A percentile compares a stretch with the other conserved stretches of the same genome.
These are phyloP conservation scores for Sycobia sp. DNA, from an alignment of 1,140 invertebrate species.

Conservation along the genomic window DNA sequence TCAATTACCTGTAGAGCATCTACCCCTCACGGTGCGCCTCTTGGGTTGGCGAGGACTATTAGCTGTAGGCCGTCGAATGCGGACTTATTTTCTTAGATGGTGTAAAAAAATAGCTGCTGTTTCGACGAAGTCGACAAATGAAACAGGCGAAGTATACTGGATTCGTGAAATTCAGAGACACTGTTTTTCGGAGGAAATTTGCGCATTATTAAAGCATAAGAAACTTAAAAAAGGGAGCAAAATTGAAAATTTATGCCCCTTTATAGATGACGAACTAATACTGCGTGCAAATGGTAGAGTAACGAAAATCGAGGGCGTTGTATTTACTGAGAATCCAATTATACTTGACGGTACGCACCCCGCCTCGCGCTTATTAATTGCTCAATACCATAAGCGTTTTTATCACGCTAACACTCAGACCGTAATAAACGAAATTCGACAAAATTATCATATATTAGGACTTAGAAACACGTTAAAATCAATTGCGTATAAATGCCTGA, in stretches of 20 bases:
- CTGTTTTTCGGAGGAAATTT: neutral
- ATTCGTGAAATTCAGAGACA: neutral
- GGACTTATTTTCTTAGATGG: neutral
- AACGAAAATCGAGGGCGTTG: neutral
- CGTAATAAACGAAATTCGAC: constrained; percentile 34
- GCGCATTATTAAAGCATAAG: neutral
- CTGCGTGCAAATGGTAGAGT: neutral
- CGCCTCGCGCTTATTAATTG: constrained; percentile 2
- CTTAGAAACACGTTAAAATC: constrained; percentile 26
- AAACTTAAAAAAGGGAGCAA: neutral
- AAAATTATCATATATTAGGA: constrained; percentile 35
- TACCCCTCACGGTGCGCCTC: neutral
- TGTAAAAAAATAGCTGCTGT: neutral
- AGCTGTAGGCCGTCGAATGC: neutral
- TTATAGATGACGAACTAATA: neutral
- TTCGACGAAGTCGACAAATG: neutral
- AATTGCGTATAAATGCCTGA: neutral
- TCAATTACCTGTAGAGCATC: neutral
- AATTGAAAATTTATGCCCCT: neutral
- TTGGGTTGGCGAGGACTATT: neutral
- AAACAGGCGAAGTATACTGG: neutral
- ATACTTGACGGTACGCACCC: neutral
- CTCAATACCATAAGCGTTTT: constrained; percentile 25
- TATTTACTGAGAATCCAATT: neutral
- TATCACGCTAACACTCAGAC: constrained; percentile 32